Conservation (phyloP, 2,797 vertebrate genomes). For the Margarornis squamiger region DNA sequence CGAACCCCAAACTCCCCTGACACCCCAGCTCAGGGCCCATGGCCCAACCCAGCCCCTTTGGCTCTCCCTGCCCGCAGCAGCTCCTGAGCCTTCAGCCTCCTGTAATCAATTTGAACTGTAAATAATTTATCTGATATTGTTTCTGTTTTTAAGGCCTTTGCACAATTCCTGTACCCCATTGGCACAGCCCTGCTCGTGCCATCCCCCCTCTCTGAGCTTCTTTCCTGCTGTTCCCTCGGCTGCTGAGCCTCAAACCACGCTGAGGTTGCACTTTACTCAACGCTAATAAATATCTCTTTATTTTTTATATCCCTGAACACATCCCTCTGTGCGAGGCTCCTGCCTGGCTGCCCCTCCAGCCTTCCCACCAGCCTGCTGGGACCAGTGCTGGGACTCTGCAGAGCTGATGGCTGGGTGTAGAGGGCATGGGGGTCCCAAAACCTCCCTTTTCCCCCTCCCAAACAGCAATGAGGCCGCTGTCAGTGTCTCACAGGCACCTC, state of each 20-base stretch:
- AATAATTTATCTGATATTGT: not conserved
- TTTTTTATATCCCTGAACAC: not conserved
- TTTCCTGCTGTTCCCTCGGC: accelerated
- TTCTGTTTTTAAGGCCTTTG: not conserved
- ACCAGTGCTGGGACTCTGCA: not conserved
- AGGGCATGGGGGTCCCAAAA: accelerated
- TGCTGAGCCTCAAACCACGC: not conserved
- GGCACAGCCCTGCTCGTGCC: not conserved
- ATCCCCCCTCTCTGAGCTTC: not conserved
- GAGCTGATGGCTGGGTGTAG: not conserved
- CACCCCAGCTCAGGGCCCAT: not conserved
- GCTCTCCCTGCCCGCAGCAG: not conserved
- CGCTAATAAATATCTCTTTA: not conserved
- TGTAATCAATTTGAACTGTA: not conserved
- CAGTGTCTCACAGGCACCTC: not conserved
- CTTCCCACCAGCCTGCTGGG: not conserved
- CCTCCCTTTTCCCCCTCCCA: not conserved
- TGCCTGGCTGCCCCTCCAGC: too few species aligned
- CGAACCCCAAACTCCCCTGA: accelerated
- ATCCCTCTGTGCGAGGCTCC: not conserved
- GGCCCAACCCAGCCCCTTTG: not conserved
- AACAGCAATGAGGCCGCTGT: not conserved
- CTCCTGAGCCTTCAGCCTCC: not conserved
- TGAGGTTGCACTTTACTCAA: not conserved
- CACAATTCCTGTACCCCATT: not conserved